Evolutionary conservation across 2,888 invertebrate species (phyloP).

Genomic region (Unio pictorum): DNA sequence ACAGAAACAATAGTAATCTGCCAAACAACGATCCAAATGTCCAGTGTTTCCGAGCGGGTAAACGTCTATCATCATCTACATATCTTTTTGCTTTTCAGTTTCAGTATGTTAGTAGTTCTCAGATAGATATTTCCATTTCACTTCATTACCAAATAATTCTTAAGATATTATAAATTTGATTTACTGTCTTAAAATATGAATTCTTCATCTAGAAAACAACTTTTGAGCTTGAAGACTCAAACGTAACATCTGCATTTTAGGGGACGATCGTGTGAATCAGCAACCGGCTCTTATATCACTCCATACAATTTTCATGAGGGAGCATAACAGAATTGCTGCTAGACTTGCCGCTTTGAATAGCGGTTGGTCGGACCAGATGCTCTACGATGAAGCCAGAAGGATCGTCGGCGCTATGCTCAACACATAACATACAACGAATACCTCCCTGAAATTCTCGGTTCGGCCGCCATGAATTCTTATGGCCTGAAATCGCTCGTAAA

Average conservation of each 20-base stretch:
- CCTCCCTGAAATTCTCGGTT: slow-evolving; percentile 89
- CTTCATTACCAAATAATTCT: too few relatives aligned
- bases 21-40: slow-evolving; percentile 7
- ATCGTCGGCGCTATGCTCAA: slow-evolving; percentile 81
- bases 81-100: too few relatives aligned
- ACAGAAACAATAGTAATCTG: slow-evolving; percentile 6
- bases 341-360: slow-evolving; percentile 85
- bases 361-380: slow-evolving; percentile 79
- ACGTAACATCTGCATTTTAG: slow-evolving; percentile 68
- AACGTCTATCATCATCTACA: background rate
- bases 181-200: too few relatives aligned
- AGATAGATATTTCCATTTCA: too few relatives aligned
- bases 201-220: too few relatives aligned
- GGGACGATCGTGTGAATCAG: slow-evolving; percentile 88
- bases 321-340: slow-evolving; percentile 89
- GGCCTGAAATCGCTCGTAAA: slow-evolving; percentile 86
- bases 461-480: slow-evolving; percentile 90
- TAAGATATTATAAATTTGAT: too few relatives aligned
- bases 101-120: too few relatives aligned
- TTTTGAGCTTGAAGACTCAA: background rate
- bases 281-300: slow-evolving; percentile 88
- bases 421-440: slow-evolving; percentile 71
- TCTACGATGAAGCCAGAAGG: slow-evolving; percentile 73
- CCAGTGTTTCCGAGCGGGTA: slow-evolving; percentile 22
- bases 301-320: slow-evolving; percentile 81